Conservation (phyloP, 2,888 invertebrate genomes). For the Lasioglossum leucozonium region DNA sequence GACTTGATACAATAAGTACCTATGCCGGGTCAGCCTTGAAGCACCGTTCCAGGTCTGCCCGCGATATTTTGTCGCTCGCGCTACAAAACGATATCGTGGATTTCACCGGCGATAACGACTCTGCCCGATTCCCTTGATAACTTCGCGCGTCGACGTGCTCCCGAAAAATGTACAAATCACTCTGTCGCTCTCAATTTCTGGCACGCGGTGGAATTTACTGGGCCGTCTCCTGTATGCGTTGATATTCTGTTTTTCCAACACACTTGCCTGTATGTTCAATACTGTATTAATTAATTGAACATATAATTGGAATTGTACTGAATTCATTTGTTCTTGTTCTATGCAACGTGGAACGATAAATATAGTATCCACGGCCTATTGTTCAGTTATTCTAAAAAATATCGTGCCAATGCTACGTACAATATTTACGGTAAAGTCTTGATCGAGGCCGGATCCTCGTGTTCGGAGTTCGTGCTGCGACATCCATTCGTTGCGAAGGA, state of each 20-base stretch:
- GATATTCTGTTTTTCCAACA: too few relatives aligned
- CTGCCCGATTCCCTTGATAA: neutral
- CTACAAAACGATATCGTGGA: constrained; percentile 44
- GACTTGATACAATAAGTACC: constrained; percentile 85
- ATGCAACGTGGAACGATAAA: neutral
- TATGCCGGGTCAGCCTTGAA: constrained; percentile 81
- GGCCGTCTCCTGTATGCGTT: neutral
- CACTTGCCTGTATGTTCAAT: too few relatives aligned
- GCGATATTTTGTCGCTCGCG: constrained; percentile 52
- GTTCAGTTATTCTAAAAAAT: too few relatives aligned
- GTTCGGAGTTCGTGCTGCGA: too few relatives aligned
- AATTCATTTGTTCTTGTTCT: too few relatives aligned
- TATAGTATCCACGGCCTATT: too few relatives aligned
- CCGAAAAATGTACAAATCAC: neutral
- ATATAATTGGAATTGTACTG: too few relatives aligned
- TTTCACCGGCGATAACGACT: constrained; percentile 39
- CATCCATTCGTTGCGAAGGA: too few relatives aligned
- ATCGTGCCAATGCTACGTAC: too few relatives aligned
- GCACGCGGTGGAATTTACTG: neutral
- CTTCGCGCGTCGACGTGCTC: neutral
- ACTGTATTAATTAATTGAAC: too few relatives aligned
- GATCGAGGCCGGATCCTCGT: too few relatives aligned
- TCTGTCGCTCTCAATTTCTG: neutral
- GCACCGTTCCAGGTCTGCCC: constrained; percentile 74
- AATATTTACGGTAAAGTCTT: too few relatives aligned